A percentile compares a stretch with the other conserved stretches of the same genome.
phyloP scores from a whole-genome alignment of 2,888 invertebrate species.

The Oxyteleia sp. region DNA sequence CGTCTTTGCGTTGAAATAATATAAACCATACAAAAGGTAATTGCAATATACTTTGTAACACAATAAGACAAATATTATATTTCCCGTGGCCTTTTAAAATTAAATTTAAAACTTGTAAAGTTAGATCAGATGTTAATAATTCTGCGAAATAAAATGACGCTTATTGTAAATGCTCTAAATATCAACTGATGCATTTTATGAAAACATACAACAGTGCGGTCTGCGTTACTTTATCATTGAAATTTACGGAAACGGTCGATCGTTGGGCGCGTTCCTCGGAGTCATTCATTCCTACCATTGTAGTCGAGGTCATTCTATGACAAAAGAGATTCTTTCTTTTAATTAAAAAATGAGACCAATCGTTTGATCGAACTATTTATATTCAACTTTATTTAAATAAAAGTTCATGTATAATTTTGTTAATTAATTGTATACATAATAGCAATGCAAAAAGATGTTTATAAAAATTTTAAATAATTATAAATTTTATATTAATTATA shows the following conservation, averaged over 20 bases:
- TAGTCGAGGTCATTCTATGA: slow-evolving; percentile 32
- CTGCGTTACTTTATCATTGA: slow-evolving; percentile 48
- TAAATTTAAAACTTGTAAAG: no score
- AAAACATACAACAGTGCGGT: slow-evolving; percentile 41
- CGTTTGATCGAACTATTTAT: not conserved
- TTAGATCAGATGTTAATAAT: not conserved
- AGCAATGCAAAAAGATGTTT: no score
- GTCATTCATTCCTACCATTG: slow-evolving; percentile 49
- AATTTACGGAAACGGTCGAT: slow-evolving; percentile 53
- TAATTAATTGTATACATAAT: no score
- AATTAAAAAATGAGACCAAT: slow-evolving; percentile 16
- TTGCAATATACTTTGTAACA: no score
- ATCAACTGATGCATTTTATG: slow-evolving; percentile 35
- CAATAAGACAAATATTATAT: no score
- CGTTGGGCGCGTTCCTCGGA: slow-evolving; percentile 52
- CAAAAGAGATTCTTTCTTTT: slow-evolving; percentile 52
- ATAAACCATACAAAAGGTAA: no score
- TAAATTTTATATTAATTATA: no score
- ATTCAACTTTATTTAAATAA: no score
- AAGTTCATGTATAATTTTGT: no score
- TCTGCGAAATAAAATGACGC: not conserved
- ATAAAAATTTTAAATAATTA: no score
- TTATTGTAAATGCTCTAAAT: slow-evolving; percentile 31
- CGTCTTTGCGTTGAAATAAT: no score
- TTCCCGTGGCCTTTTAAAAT: no score